Conservation (phyloP, 1,140 invertebrate species). For the Drosophila busckii region DNA sequence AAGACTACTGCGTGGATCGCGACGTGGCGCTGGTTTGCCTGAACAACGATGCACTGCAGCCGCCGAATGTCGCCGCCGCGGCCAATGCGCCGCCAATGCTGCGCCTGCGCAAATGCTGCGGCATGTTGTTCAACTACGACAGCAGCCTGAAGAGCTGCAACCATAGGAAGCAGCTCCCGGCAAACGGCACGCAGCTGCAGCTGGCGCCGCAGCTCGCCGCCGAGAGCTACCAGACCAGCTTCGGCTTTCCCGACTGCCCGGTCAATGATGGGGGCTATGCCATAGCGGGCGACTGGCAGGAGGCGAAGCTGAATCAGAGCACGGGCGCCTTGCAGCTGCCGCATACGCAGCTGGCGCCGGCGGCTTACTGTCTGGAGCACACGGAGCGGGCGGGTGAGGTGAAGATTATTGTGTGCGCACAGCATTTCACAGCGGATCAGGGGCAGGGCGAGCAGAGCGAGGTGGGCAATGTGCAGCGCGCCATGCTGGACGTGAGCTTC, state of each 20-base stretch:
- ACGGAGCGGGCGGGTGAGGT: constrained; percentile 66
- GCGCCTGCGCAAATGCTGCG: constrained; percentile 82
- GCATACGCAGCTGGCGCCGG: constrained; percentile 36
- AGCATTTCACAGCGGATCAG: constrained; percentile 73
- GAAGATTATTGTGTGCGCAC: constrained; percentile 84
- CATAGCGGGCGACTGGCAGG: constrained; percentile 80
- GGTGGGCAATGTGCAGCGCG: constrained; percentile 80
- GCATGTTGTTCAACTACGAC: constrained; percentile 81
- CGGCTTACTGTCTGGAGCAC: constrained; percentile 72
- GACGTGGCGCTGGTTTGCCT: constrained; percentile 82
- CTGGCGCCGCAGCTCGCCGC: constrained; percentile 30
- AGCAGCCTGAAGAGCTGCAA: constrained; percentile 80
- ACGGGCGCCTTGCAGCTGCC: constrained; percentile 37
- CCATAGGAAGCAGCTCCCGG: too few species aligned
- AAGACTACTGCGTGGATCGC: constrained; percentile 82
- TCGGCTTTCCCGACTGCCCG: constrained; percentile 80
- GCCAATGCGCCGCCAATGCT: constrained; percentile 22
- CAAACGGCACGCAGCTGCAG: constrained; percentile 16
- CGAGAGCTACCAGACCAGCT: constrained; percentile 54
- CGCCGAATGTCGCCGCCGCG: constrained; percentile 39
- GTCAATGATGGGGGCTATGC: constrained; percentile 70
- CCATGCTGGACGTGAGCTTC: constrained; percentile 86
- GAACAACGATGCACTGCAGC: constrained; percentile 47
- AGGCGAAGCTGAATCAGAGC: constrained; percentile 48
- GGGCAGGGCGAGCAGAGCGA: constrained; percentile 13